Conservation (phyloP, 2,797 vertebrate genomes). For the Platalea minor region DNA sequence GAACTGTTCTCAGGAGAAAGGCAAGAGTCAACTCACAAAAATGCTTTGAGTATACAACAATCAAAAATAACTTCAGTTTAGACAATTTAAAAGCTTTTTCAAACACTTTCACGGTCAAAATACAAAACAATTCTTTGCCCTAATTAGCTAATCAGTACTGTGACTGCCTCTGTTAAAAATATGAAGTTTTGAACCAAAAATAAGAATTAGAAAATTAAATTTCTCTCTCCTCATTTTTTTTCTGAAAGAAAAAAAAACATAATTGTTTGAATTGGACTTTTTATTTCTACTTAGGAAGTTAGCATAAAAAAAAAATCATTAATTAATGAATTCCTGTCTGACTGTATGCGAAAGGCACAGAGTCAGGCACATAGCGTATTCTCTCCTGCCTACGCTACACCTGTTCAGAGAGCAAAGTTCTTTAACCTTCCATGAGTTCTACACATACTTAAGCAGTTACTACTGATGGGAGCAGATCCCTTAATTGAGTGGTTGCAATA, state of each 20-base stretch:
- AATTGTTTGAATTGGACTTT: not conserved
- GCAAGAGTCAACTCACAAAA: not conserved
- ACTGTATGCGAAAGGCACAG: not conserved
- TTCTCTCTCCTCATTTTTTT: not conserved
- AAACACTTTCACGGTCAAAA: not conserved
- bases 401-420: not conserved
- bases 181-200: not conserved
- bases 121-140: not conserved
- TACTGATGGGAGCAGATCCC: not conserved
- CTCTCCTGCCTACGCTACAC: not conserved
- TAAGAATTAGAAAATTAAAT: not conserved
- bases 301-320: not conserved
- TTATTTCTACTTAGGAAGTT: not conserved
- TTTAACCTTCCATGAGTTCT: not conserved
- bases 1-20: not conserved
- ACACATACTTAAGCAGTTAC: not conserved
- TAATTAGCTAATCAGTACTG: not conserved
- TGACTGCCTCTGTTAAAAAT: not conserved
- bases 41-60: not conserved
- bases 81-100: not conserved
- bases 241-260: not conserved
- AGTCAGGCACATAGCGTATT: accelerated
- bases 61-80: not conserved
- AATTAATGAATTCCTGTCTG: not conserved
- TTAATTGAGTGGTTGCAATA: not conserved